Evolutionary conservation across 2,797 vertebrate species (phyloP).

Genomic region (Vultur gryphus): DNA sequence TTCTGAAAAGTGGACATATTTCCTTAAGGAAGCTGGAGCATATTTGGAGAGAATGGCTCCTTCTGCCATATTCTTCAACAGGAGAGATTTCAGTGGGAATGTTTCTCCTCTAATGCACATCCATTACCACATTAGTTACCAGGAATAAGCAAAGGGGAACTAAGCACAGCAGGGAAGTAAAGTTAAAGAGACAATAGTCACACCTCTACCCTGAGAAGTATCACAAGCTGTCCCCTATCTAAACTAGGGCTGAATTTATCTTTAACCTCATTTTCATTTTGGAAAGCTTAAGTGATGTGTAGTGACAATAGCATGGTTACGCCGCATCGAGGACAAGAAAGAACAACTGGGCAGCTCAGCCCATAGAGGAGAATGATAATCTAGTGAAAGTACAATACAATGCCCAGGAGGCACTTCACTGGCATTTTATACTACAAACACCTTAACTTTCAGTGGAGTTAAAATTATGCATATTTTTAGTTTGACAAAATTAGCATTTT

Average conservation of each 20-base stretch:
- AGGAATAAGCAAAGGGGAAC: background rate
- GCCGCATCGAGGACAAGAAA: background rate
- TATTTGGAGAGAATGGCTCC: background rate
- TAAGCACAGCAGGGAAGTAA: background rate
- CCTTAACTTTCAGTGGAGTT: background rate
- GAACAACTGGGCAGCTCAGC: background rate
- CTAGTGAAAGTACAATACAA: background rate
- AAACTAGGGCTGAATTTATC: background rate
- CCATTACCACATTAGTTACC: background rate
- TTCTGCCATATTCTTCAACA: background rate
- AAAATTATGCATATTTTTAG: background rate
- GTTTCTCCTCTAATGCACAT: background rate
- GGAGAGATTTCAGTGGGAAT: background rate
- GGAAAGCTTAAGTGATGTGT: accelerated
- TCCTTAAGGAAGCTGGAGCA: background rate
- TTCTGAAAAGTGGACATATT: background rate
- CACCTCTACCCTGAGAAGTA: background rate
- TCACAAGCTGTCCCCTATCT: background rate
- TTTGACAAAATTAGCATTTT: background rate
- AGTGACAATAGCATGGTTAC: background rate
- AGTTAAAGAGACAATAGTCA: background rate
- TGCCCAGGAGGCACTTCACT: background rate
- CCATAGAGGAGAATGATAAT: background rate
- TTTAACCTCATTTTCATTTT: background rate
- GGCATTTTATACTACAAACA: background rate